A percentile compares a stretch with the other conserved stretches of the same genome.
Conservation (phyloP, 64 coral and sea anemone genomes). For the Dendronephthya gigantea region DNA sequence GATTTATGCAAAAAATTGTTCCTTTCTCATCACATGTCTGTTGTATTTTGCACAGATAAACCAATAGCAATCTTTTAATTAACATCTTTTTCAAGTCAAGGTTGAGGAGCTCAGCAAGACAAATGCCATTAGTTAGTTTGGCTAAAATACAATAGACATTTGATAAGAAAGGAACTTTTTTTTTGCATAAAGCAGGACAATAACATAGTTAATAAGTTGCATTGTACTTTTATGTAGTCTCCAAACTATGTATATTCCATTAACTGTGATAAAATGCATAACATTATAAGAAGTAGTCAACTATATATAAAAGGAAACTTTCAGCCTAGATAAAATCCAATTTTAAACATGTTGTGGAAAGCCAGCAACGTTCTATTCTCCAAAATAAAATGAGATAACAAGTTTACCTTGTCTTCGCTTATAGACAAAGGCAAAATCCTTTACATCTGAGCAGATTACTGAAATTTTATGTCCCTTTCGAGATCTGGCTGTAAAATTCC, state of each 20-base stretch:
- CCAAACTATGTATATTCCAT: too few species aligned
- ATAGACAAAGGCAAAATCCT: slow-evolving; percentile 37
- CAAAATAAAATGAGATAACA: slow-evolving; percentile 2
- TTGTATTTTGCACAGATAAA: too few species aligned
- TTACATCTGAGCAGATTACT: not conserved
- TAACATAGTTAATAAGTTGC: too few species aligned
- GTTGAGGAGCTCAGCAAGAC: too few species aligned
- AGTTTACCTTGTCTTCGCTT: not conserved
- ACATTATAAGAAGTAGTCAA: not conserved
- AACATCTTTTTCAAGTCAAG: too few species aligned
- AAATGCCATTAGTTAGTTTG: too few species aligned
- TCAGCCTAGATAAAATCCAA: not conserved
- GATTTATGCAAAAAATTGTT: too few species aligned
- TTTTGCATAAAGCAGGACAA: not conserved
- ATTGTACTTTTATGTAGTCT: too few species aligned
- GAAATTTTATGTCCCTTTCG: slow-evolving; percentile 14
- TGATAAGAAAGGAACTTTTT: not conserved
- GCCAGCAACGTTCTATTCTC: not conserved
- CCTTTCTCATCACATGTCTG: too few species aligned
- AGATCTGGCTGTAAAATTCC: not conserved
- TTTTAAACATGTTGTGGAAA: slow-evolving; percentile 3
- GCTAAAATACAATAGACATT: too few species aligned
- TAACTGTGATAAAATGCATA: too few species aligned
- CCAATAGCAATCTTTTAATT: too few species aligned
- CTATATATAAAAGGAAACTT: not conserved